phyloP scores from a whole-genome alignment of 2,113 vertebrate species.

The Callipepla californica region DNA sequence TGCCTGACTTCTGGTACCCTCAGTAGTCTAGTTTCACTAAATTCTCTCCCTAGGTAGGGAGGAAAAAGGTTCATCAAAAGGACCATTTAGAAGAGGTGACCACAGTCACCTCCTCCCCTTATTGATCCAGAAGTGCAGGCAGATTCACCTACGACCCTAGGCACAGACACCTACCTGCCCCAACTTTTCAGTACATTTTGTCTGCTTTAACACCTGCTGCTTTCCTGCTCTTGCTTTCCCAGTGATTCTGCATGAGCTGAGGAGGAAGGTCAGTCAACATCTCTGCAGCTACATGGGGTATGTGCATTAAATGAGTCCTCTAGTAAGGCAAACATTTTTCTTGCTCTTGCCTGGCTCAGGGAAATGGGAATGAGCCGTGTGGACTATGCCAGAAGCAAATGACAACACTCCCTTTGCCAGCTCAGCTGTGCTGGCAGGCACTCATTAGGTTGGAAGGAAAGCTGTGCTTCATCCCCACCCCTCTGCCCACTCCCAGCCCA shows the following conservation, averaged over 20 bases:
- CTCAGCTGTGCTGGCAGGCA: constrained; percentile 71
- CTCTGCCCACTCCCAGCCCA: constrained; percentile 59
- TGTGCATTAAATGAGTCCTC: background rate
- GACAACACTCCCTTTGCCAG: constrained; percentile 49
- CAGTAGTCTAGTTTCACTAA: background rate
- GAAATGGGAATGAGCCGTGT: constrained; percentile 8
- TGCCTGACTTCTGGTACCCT: background rate
- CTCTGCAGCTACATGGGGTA: background rate
- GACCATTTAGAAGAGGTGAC: background rate
- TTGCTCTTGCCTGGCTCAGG: constrained; percentile 6
- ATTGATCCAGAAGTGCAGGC: background rate
- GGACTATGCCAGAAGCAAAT: constrained; percentile 61
- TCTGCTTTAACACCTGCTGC: background rate
- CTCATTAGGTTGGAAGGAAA: constrained; percentile 52
- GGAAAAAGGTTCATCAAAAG: background rate
- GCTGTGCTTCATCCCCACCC: constrained; percentile 49
- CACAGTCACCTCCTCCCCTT: background rate
- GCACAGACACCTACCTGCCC: background rate
- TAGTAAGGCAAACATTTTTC: background rate
- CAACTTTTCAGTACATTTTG: background rate
- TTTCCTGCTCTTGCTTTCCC: background rate
- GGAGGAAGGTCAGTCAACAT: background rate
- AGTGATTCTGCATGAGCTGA: background rate
- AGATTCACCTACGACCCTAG: background rate
- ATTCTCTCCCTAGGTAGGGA: background rate